Evolutionary conservation across 2,797 vertebrate genomes (phyloP).

Genomic region (Pipistrellus pipistrellus): DNA sequence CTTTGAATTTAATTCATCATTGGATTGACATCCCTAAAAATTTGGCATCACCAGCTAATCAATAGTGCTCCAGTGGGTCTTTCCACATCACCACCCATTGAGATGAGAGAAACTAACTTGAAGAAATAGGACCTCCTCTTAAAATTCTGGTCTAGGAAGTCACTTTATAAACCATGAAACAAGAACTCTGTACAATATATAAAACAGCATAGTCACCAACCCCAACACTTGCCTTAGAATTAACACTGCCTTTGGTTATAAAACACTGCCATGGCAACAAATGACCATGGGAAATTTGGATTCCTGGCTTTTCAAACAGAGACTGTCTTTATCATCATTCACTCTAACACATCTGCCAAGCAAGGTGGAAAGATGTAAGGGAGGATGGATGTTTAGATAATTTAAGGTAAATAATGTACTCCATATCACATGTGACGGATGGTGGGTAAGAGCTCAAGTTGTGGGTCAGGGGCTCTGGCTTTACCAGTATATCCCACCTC

Average conservation of each 20-base stretch:
- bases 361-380: background rate
- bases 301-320: background rate
- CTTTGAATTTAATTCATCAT: background rate
- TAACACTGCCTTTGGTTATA: no score
- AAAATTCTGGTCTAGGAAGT: background rate
- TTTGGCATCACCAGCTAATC: background rate
- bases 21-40: background rate
- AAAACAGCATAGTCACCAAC: background rate
- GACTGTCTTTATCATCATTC: background rate
- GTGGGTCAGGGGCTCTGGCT: background rate
- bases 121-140: background rate
- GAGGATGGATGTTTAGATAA: background rate
- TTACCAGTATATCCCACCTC: background rate
- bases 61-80: background rate
- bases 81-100: background rate
- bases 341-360: background rate
- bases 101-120: background rate
- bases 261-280: background rate
- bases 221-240: background rate
- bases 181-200: background rate
- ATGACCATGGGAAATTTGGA: background rate
- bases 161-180: background rate
- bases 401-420: background rate
- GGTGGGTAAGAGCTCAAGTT: background rate
- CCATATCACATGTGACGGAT: background rate